Percentiles rank a stretch among this genome's conserved stretches.
Conservation (phyloP, 2,797 vertebrate genomes). For the Crocodylus rhombifer region DNA sequence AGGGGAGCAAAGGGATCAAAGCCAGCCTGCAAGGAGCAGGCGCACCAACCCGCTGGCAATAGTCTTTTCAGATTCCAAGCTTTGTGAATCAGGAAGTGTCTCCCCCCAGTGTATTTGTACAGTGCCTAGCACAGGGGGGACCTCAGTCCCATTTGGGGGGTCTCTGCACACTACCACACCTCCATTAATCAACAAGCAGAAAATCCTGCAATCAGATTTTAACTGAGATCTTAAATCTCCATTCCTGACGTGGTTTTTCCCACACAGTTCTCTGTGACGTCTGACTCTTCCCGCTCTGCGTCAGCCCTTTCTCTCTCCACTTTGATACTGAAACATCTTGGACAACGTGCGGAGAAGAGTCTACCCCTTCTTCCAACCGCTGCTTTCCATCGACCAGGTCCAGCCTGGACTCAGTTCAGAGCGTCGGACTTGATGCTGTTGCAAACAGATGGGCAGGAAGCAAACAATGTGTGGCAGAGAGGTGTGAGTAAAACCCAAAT, state of each 20-base stretch:
- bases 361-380: neutral
- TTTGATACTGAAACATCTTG: neutral
- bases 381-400: neutral
- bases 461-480: neutral
- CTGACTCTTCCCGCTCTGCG: fast-evolving
- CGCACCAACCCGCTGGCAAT: too few relatives aligned
- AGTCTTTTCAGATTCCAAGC: too few relatives aligned
- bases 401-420: neutral
- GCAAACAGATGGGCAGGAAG: fast-evolving
- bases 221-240: fast-evolving
- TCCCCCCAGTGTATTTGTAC: too few relatives aligned
- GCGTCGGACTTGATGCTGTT: neutral
- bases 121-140: too few relatives aligned
- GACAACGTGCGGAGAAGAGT: neutral
- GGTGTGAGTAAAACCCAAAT: neutral
- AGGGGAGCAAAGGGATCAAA: too few relatives aligned
- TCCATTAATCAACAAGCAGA: too few relatives aligned
- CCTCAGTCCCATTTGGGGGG: too few relatives aligned
- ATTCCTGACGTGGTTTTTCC: fast-evolving
- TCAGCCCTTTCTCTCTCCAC: neutral
- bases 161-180: too few relatives aligned
- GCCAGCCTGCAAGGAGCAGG: too few relatives aligned
- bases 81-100: too few relatives aligned
- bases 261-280: fast-evolving
- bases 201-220: too few relatives aligned